Evolutionary conservation across 2,888 invertebrate genomes (phyloP), one percentile per base, ranked within the genome.

Genomic region (Leptopilina drosophilae): DNA sequence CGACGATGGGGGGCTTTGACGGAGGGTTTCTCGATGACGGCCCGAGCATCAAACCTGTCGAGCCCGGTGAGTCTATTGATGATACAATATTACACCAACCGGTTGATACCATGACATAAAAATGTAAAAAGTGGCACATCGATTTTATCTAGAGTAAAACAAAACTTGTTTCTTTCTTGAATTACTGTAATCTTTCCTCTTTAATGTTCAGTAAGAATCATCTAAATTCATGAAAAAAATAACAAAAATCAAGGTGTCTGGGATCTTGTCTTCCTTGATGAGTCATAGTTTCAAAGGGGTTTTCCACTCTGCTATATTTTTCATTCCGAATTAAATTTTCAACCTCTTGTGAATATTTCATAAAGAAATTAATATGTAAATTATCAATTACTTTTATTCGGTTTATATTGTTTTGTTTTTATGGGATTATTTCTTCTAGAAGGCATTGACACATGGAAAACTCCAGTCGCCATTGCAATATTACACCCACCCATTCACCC

Each of bases 21-120:
- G 49, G 49, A 11, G 49, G 49, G 49, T 87, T 87, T 82, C 85
- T 88, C 78, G 91, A 89, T 82, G 91, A 91, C 85, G 91, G 91
- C 80, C 91, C 91, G 79, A 87, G 91, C 80, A 90, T 91, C 82
- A 88, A 87, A 79, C 91, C 90, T 80, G 89, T 91, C 81, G 90
- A 90, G 81, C 84, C 90, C 79, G 90, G 91, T 91, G 84, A 91
- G 91, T 89, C 9, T 49, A 69, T 80, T 64, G 78, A 12, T 73
- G 11, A 56, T 73, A 7, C 15, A 6, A 15, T 5, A 46, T 46
- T 46, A 49, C 62, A n/a, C 66, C 56, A 56, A 81, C 78, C 79
- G 79, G 76, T 82, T 82, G 77, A 78, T 62, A 49, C 77, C 40
- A 64, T 56, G 53, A 53, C 65, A 42, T 69, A 33, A 42, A 53